Evolutionary conservation across 2,113 vertebrate species (phyloP).

Genomic region (Typhlomys cinereus): DNA sequence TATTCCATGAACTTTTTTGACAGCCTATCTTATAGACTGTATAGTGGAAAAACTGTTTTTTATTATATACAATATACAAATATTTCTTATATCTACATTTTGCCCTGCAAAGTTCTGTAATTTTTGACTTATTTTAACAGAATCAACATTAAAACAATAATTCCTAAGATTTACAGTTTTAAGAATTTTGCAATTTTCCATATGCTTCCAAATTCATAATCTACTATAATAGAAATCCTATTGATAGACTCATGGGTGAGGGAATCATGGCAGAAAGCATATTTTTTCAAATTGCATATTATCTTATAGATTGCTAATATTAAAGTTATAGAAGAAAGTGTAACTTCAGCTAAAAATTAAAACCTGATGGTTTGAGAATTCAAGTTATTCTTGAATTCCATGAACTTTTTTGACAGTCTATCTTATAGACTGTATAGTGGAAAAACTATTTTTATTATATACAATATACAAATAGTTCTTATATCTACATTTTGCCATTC

Average conservation of each 20-base stretch:
- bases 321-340: neutral
- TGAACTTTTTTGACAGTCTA: too few relatives aligned
- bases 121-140: constrained; percentile 13
- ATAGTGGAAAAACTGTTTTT: neutral
- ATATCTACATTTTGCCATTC: too few relatives aligned
- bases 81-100: neutral
- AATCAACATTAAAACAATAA: constrained; percentile 3
- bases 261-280: neutral
- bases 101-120: neutral
- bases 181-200: neutral
- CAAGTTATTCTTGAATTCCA: constrained; percentile 8
- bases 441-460: too few relatives aligned
- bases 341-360: neutral
- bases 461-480: too few relatives aligned
- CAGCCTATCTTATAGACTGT: neutral
- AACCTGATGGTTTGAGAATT: neutral
- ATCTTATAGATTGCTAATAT: neutral
- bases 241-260: neutral
- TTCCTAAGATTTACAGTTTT: neutral
- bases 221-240: neutral
- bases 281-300: neutral
- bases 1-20: neutral
- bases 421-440: too few relatives aligned
- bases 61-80: neutral
- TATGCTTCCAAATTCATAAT: neutral